phyloP scores from a whole-genome alignment of 2,888 invertebrate genomes.

The Strigamia transsilvanica region DNA sequence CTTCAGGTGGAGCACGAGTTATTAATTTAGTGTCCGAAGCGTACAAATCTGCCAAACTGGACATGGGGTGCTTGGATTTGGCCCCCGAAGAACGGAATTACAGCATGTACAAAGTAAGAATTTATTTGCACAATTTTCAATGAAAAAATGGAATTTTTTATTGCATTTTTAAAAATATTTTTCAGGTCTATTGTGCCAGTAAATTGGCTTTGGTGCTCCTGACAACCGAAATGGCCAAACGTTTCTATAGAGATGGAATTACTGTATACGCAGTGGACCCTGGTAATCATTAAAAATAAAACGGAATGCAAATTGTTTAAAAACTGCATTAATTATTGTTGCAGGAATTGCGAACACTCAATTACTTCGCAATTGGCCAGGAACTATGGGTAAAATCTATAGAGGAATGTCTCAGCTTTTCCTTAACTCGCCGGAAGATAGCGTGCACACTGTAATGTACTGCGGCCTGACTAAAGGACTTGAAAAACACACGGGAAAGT shows the following conservation, averaged over 20 bases:
- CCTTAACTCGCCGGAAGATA: constrained; percentile 56
- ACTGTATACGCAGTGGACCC: constrained; percentile 56
- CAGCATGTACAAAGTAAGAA: constrained; percentile 54
- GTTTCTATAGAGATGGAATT: constrained; percentile 54
- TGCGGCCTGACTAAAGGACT: constrained; percentile 53
- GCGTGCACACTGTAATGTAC: constrained; percentile 56
- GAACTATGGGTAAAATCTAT: constrained; percentile 54
- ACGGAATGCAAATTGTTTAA: neutral
- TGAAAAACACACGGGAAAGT: constrained; percentile 55
- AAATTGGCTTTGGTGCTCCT: constrained; percentile 56
- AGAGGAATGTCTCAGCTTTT: constrained; percentile 55
- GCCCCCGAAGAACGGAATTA: constrained; percentile 53
- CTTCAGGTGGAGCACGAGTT: constrained; percentile 55
- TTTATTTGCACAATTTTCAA: neutral
- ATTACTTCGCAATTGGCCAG: constrained; percentile 56
- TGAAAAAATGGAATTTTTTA: neutral
- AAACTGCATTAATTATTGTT: neutral
- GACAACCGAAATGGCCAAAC: constrained; percentile 56
- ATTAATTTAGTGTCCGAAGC: constrained; percentile 58
- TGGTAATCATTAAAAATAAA: constrained; percentile 44
- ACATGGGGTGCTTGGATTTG: constrained; percentile 56
- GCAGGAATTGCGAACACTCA: constrained; percentile 55
- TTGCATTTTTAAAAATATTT: too few species aligned
- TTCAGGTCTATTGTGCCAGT: constrained; percentile 55
- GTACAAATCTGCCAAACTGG: constrained; percentile 56